These are phyloP conservation scores for Agrenia bidenticulata DNA, from an alignment of 2,888 invertebrate genomes.

Conservation along the genomic window DNA sequence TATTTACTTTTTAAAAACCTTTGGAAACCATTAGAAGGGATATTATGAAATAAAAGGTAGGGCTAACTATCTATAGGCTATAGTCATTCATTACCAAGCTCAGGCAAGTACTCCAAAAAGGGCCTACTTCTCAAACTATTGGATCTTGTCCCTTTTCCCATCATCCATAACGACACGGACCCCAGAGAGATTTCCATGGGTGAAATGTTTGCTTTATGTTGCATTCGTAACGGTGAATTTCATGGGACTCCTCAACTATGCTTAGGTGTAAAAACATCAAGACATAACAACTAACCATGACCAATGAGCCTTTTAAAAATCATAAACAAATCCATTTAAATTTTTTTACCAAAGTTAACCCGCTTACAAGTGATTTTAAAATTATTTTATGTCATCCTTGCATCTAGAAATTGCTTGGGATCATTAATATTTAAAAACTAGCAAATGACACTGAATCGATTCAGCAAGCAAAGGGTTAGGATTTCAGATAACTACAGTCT, in stretches of 20 bases:
- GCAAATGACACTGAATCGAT: too few species aligned
- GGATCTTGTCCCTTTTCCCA: too few species aligned
- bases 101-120: too few species aligned
- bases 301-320: constrained; percentile 19
- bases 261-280: constrained; percentile 15
- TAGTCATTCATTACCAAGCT: too few species aligned
- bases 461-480: too few species aligned
- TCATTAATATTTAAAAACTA: too few species aligned
- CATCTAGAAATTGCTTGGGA: too few species aligned
- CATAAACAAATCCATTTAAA: constrained; percentile 18
- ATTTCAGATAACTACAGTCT: too few species aligned
- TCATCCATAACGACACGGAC: constrained; percentile 1
- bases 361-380: background rate
- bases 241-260: background rate
- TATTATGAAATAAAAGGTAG: constrained; percentile 11
- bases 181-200: constrained; percentile 21
- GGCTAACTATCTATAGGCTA: too few species aligned
- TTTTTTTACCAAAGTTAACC: constrained; percentile 3
- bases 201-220: constrained; percentile 28
- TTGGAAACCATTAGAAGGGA: constrained; percentile 23
- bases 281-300: constrained; percentile 12
- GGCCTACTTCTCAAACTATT: too few species aligned
- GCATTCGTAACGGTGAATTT: constrained; percentile 29
- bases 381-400: background rate
- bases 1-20: constrained; percentile 4